Evolutionary conservation across 2,113 vertebrate species (phyloP).

Genomic region (Melospiza melodia): DNA sequence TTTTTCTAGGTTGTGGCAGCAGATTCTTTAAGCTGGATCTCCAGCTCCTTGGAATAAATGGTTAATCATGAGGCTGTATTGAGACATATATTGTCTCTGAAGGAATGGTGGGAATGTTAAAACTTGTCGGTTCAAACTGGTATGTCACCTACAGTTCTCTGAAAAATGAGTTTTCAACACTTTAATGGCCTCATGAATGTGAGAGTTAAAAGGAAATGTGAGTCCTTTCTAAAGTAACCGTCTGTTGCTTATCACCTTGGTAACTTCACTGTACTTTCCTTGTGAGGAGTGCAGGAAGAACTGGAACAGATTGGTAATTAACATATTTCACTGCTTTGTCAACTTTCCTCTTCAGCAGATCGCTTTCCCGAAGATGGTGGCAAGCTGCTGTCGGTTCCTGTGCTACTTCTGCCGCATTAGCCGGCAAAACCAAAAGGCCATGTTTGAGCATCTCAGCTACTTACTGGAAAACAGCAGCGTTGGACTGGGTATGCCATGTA

Average conservation of each 20-base stretch:
- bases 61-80: not conserved
- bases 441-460: slow-evolving; percentile 99
- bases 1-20: not conserved
- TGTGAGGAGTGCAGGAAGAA: not conserved
- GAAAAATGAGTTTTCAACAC: not conserved
- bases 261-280: not conserved
- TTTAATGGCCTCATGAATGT: not conserved
- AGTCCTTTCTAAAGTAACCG: not conserved
- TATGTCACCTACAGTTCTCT: not conserved
- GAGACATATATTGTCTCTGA: not conserved
- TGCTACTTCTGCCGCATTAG: slow-evolving; percentile 99
- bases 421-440: slow-evolving; percentile 97
- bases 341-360: slow-evolving; percentile 82
- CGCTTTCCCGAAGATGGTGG: slow-evolving; percentile 97
- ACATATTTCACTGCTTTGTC: slow-evolving; percentile 49
- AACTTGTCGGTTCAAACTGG: not conserved
- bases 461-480: slow-evolving; percentile 97
- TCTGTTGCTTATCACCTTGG: slow-evolving; percentile 1
- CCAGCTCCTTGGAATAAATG: not conserved
- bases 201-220: not conserved
- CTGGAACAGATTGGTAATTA: slow-evolving; percentile 58
- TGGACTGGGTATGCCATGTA: slow-evolving; percentile 84
- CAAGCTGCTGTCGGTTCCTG: slow-evolving; percentile 96
- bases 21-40: not conserved
- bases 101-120: not conserved